Evolutionary conservation across 2,113 vertebrate species (phyloP).

Genomic region (Percina caprodes): DNA sequence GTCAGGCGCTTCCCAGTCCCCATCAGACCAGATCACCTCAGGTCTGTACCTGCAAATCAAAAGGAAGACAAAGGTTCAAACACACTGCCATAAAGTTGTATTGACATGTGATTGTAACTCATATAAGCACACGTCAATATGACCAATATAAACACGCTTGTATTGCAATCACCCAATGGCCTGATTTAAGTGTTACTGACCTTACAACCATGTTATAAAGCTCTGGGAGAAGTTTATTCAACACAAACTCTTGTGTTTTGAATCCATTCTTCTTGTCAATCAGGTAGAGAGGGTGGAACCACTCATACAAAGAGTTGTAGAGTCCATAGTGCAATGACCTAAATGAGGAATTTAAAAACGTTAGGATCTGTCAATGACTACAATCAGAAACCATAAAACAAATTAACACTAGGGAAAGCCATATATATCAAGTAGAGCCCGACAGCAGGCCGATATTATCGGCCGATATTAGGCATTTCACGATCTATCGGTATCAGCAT

Average conservation of each 20-base stretch:
- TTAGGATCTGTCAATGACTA: background rate
- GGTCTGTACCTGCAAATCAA: conserved; percentile 86
- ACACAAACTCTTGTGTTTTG: conserved; percentile 90
- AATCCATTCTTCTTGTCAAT: conserved; percentile 90
- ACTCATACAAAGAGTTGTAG: conserved; percentile 94
- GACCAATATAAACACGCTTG: background rate
- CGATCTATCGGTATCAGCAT: too few species aligned
- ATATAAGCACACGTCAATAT: background rate
- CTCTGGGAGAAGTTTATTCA: conserved; percentile 89
- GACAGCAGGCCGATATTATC: too few species aligned
- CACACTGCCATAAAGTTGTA: background rate
- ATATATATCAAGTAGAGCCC: background rate
- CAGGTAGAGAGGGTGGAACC: conserved; percentile 95
- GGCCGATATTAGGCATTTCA: too few species aligned
- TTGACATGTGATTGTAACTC: too few species aligned
- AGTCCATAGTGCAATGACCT: conserved; percentile 93
- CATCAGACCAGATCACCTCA: conserved; percentile 97
- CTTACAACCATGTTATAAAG: conserved; percentile 91
- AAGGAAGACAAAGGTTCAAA: background rate
- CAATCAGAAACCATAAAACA: background rate
- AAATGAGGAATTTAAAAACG: conserved; percentile 7
- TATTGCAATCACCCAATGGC: background rate
- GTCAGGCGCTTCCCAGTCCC: conserved; percentile 95
- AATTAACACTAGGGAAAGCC: background rate
- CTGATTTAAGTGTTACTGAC: conserved; percentile 75